Percentiles rank a stretch among this genome's conserved stretches.
Evolutionary conservation across 2,888 invertebrate genomes (phyloP).

Genomic region (Ormia ochracea): DNA sequence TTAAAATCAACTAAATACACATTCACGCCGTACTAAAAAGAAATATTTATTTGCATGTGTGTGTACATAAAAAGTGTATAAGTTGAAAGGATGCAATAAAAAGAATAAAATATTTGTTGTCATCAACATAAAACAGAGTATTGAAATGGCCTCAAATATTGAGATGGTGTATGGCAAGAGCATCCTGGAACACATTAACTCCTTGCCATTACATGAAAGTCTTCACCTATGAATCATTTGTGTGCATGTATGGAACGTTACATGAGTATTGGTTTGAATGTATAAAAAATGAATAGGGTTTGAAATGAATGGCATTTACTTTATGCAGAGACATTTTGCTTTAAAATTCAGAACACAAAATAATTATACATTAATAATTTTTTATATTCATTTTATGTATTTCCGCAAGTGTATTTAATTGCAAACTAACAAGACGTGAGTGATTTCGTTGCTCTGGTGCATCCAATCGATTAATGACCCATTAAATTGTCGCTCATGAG

Average conservation of each 20-base stretch:
- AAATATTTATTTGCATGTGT: not conserved
- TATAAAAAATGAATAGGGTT: not conserved
- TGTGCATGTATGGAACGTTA: not conserved
- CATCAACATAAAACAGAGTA: slow-evolving; percentile 43
- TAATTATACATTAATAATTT: not conserved
- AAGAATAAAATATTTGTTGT: slow-evolving; percentile 22
- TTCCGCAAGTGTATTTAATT: not conserved
- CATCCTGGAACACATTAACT: not conserved
- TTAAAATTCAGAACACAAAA: not conserved
- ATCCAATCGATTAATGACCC: no score
- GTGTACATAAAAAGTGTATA: not conserved
- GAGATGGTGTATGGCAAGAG: not conserved
- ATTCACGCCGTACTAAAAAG: not conserved
- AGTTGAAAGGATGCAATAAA: slow-evolving; percentile 5
- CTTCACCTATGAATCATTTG: not conserved
- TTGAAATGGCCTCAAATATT: slow-evolving; percentile 2
- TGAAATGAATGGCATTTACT: slow-evolving; percentile 7
- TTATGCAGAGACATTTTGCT: slow-evolving; percentile 26
- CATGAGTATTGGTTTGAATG: not conserved
- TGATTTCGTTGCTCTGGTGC: not conserved
- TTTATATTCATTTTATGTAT: not conserved
- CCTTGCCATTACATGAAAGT: not conserved
- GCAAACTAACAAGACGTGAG: not conserved
- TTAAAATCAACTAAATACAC: not conserved
- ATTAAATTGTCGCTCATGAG: no score